Conservation (phyloP, 2,888 invertebrate genomes). For the Trypoxylon attenuatum region DNA sequence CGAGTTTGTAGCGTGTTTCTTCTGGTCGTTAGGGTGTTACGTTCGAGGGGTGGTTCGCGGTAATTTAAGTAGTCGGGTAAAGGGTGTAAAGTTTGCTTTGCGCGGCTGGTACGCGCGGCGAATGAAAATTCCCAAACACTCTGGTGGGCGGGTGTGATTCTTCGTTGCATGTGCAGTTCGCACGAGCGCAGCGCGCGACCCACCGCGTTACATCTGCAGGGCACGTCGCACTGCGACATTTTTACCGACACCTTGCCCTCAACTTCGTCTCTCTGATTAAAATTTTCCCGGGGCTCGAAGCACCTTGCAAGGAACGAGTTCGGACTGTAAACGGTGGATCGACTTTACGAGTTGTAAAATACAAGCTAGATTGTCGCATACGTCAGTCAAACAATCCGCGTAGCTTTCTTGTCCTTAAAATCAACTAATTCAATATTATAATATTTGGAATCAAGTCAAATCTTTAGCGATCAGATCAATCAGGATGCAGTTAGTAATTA, state of each 20-base stretch:
- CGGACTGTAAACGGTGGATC: too few relatives aligned
- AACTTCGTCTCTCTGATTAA: not conserved
- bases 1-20: not conserved
- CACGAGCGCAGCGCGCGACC: not conserved
- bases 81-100: not conserved
- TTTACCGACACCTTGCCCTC: slow-evolving; percentile 2
- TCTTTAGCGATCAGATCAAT: too few relatives aligned
- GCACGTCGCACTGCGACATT: slow-evolving; percentile 48
- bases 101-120: not conserved
- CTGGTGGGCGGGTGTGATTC: not conserved
- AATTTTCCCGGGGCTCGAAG: not conserved
- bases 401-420: too few relatives aligned
- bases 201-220: slow-evolving; percentile 33
- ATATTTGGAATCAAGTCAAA: too few relatives aligned
- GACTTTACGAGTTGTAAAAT: too few relatives aligned
- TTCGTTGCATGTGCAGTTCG: not conserved
- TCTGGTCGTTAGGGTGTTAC: not conserved
- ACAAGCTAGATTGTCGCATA: too few relatives aligned
- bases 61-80: not conserved
- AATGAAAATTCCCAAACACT: not conserved
- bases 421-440: too few relatives aligned
- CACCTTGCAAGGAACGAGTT: not conserved
- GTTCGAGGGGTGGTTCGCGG: not conserved
- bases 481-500: too few relatives aligned
- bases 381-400: too few relatives aligned